Conservation (phyloP, 2,113 vertebrate genomes). For the Sylvicapra grimmia region DNA sequence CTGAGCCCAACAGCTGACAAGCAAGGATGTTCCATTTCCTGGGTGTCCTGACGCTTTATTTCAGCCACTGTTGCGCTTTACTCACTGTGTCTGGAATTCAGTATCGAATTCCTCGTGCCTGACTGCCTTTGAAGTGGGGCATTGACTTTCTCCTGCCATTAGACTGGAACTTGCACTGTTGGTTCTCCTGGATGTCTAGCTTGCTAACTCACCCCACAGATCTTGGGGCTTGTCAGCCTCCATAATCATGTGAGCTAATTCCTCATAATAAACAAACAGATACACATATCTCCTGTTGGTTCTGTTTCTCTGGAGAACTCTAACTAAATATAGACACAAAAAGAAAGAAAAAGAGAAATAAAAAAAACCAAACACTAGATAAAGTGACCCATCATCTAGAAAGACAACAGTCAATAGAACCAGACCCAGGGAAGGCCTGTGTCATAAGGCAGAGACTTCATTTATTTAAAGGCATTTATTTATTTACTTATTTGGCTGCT, state of each 20-base stretch:
- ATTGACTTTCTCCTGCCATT: background rate
- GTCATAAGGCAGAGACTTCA: background rate
- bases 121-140: background rate
- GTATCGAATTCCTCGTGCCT: background rate
- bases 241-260: background rate
- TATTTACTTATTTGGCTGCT: background rate
- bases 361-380: background rate
- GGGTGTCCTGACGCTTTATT: background rate
- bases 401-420: background rate
- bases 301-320: background rate
- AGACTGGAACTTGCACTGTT: too few species aligned
- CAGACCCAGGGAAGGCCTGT: background rate
- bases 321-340: background rate
- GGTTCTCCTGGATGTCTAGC: background rate
- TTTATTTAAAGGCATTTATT: background rate
- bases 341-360: background rate
- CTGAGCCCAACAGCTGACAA: background rate
- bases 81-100: background rate
- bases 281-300: background rate
- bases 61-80: background rate
- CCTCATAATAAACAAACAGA: background rate
- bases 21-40: background rate
- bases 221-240: background rate
- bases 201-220: background rate
- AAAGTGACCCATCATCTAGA: background rate